Conservation (phyloP, 2,797 vertebrate species). For the Borostomias antarcticus region DNA sequence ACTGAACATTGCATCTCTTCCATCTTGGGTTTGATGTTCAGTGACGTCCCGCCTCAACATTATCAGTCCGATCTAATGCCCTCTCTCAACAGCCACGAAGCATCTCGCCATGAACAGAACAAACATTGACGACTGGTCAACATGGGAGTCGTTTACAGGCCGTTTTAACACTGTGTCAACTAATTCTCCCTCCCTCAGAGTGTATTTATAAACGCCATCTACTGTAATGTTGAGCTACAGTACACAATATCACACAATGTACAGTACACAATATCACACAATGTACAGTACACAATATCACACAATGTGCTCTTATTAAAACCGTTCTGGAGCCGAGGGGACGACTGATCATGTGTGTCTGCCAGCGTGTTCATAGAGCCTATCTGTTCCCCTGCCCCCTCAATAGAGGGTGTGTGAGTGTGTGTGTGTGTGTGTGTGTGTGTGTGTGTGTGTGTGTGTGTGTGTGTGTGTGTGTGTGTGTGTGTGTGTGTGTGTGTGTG, state of each 20-base stretch:
- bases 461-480: slow-evolving; percentile 23
- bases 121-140: slow-evolving; percentile 34
- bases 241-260: slow-evolving; percentile 36
- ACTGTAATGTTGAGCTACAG: slow-evolving; percentile 29
- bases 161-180: slow-evolving; percentile 34
- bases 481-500: slow-evolving; percentile 45
- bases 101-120: slow-evolving; percentile 21
- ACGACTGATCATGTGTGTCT: slow-evolving; percentile 20
- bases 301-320: slow-evolving; percentile 29
- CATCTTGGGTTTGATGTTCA: no score
- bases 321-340: slow-evolving; percentile 19
- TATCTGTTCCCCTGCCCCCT: slow-evolving; percentile 56
- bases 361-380: slow-evolving; percentile 18
- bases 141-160: slow-evolving; percentile 11
- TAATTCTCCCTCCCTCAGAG: slow-evolving; percentile 7
- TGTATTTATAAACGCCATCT: slow-evolving; percentile 35
- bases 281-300: slow-evolving; percentile 32
- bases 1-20: no score
- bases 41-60: no score
- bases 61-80: no score
- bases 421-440: slow-evolving; percentile 25
- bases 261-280: slow-evolving; percentile 32
- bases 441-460: background rate
- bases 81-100: no score
- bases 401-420: slow-evolving; percentile 63